Evolutionary conservation across 1,140 invertebrate species (phyloP).

Genomic region (Phocides pigmalion): DNA sequence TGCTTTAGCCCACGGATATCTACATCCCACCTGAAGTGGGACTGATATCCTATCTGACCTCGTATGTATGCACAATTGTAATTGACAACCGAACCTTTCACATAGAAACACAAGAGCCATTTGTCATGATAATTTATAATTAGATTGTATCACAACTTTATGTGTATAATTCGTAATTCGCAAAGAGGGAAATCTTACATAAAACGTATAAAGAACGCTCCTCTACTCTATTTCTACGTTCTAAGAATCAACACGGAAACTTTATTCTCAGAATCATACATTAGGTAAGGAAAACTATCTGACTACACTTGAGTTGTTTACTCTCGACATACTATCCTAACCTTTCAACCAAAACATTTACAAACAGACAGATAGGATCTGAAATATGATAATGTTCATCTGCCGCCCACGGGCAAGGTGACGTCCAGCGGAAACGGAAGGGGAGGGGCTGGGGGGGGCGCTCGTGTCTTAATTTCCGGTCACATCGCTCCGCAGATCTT

Average conservation of each 20-base stretch:
- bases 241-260: neutral
- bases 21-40: too few species aligned
- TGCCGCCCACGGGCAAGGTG: conserved; percentile 47
- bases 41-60: too few species aligned
- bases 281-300: neutral
- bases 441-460: conserved; percentile 30
- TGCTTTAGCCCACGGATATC: too few species aligned
- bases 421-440: conserved; percentile 50
- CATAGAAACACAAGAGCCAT: too few species aligned
- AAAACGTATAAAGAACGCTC: too few species aligned
- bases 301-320: neutral
- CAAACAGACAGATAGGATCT: conserved; percentile 44
- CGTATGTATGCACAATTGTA: too few species aligned
- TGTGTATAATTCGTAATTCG: too few species aligned
- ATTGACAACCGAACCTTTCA: too few species aligned
- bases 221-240: too few species aligned
- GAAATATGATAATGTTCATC: conserved; percentile 52
- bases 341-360: conserved; percentile 19
- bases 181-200: too few species aligned
- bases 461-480: conserved; percentile 59
- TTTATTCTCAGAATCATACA: neutral
- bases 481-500: conserved; percentile 42
- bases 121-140: too few species aligned
- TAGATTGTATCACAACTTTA: too few species aligned
- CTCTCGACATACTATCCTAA: conserved; percentile 5